These are phyloP conservation scores for Bubo bubo DNA, from an alignment of 2,113 vertebrate species.

Conservation along the genomic window DNA sequence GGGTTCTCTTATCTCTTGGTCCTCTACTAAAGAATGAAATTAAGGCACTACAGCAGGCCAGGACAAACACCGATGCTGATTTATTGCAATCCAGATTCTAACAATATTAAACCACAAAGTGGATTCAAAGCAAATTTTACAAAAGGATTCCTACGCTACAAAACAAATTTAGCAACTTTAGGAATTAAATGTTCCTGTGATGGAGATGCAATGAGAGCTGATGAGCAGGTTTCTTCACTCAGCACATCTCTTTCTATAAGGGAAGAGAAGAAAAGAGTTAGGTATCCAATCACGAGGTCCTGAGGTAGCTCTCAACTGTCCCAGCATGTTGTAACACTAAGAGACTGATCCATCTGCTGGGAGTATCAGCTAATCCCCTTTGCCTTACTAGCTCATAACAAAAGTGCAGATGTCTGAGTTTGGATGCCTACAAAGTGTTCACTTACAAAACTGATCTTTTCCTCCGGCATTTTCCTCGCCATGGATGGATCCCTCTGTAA, in stretches of 20 bases:
- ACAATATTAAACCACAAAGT: neutral
- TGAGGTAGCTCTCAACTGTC: neutral
- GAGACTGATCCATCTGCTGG: neutral
- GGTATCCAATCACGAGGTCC: neutral
- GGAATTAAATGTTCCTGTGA: neutral
- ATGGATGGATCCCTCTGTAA: neutral
- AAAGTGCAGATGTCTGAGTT: neutral
- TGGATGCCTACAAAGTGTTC: neutral
- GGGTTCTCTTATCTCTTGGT: neutral
- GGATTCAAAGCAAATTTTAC: neutral
- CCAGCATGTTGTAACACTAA: neutral
- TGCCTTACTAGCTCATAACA: neutral
- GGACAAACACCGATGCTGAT: neutral
- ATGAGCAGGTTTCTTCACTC: neutral
- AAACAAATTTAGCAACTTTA: neutral
- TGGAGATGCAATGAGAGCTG: neutral
- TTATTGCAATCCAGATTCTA: neutral
- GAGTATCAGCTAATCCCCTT: neutral
- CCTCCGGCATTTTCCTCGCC: fast-evolving
- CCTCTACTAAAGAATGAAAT: neutral
- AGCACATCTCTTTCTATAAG: neutral
- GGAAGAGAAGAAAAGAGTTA: neutral
- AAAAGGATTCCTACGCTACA: neutral
- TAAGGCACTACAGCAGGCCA: neutral
- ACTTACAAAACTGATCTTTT: neutral